Evolutionary conservation across 92 coral and sea anemone species (phyloP).

Genomic region (Desmophyllum pertusum): DNA sequence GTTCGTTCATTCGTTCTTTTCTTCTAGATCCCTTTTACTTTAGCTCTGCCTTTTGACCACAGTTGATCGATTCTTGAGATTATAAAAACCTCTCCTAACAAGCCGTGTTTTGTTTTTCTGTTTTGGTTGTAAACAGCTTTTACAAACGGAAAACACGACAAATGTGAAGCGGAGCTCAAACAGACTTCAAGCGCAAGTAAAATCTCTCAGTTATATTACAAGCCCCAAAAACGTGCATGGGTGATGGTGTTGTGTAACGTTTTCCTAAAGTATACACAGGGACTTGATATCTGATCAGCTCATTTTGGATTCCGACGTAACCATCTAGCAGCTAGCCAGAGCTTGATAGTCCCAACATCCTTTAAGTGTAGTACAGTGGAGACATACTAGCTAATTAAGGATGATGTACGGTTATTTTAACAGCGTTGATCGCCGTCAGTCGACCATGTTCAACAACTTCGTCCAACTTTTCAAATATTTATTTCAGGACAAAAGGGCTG

Average conservation of each 20-base stretch:
- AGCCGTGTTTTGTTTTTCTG: not conserved
- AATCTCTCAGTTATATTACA: too few species aligned
- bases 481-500: slow-evolving; percentile 26
- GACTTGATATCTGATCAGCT: not conserved
- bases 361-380: too few species aligned
- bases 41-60: too few species aligned
- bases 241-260: not conserved
- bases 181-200: slow-evolving; percentile 37
- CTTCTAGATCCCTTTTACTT: too few species aligned
- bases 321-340: too few species aligned
- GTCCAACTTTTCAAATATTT: slow-evolving; percentile 46
- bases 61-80: not conserved
- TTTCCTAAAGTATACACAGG: not conserved
- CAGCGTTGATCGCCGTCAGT: slow-evolving; percentile 52
- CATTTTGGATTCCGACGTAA: not conserved
- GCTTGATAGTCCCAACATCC: too few species aligned
- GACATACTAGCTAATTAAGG: too few species aligned
- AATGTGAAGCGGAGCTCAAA: slow-evolving; percentile 45
- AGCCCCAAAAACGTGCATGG: too few species aligned
- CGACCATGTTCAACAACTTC: slow-evolving; percentile 50
- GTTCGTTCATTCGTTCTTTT: too few species aligned
- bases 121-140: slow-evolving; percentile 20
- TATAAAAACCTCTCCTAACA: not conserved
- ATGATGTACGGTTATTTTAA: too few species aligned
- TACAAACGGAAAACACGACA: slow-evolving; percentile 45